These are phyloP conservation scores for Halcyon badia DNA, from an alignment of 2,797 vertebrate genomes.

Conservation along the genomic window DNA sequence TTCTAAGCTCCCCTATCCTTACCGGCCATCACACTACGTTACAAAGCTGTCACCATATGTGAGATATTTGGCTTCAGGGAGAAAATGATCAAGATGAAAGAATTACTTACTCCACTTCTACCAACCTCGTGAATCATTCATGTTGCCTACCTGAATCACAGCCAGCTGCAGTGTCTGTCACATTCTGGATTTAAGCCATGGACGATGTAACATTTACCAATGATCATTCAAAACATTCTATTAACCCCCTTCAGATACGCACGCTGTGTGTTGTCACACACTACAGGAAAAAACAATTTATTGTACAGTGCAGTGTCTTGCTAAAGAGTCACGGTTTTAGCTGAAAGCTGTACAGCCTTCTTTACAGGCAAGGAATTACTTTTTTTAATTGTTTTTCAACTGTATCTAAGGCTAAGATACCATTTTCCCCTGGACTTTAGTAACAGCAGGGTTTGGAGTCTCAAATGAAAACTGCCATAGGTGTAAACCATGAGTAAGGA, in stretches of 20 bases:
- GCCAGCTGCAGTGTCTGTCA: slow-evolving; percentile 32
- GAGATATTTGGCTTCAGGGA: slow-evolving; percentile 46
- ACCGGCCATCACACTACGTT: slow-evolving; percentile 26
- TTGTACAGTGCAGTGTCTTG: neutral
- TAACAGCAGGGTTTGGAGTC: neutral
- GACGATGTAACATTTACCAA: neutral
- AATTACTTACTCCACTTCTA: slow-evolving; percentile 60
- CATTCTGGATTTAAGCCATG: neutral
- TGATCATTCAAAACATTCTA: slow-evolving; percentile 27
- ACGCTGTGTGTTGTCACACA: neutral
- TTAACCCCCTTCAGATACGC: neutral
- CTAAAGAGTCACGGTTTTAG: neutral
- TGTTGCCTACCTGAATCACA: slow-evolving; percentile 45
- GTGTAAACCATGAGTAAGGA: neutral
- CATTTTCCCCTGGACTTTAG: neutral
- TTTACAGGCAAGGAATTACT: neutral
- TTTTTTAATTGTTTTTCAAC: neutral
- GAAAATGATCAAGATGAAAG: slow-evolving; percentile 62
- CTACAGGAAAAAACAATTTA: neutral
- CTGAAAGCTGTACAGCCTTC: neutral
- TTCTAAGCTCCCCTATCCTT: slow-evolving; percentile 18
- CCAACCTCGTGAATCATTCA: slow-evolving; percentile 61
- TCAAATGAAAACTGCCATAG: neutral
- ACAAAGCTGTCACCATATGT: slow-evolving; percentile 42
- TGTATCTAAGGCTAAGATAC: neutral